Percentiles rank a stretch among this genome's conserved stretches.
phyloP scores from a whole-genome alignment of 2,888 invertebrate genomes.

The Sinodicranocentrus sp. region DNA sequence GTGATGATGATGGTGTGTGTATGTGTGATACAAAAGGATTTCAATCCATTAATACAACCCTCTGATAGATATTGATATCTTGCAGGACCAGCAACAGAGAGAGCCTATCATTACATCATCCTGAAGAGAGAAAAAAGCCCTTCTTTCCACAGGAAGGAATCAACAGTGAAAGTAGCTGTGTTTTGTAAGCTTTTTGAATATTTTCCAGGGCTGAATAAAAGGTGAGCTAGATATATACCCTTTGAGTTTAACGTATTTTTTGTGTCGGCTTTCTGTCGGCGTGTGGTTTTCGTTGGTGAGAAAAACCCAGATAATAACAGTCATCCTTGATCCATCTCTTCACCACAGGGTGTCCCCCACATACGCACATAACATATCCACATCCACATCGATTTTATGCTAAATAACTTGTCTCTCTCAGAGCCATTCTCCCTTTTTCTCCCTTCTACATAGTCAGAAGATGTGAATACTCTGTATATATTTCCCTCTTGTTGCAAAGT shows the following conservation, averaged over 20 bases:
- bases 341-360: slow-evolving; percentile 60
- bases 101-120: slow-evolving; percentile 43
- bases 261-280: slow-evolving; percentile 10
- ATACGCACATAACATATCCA: slow-evolving; percentile 42
- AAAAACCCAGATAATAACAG: slow-evolving; percentile 62
- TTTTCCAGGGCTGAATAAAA: too few species aligned
- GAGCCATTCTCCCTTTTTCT: slow-evolving; percentile 17
- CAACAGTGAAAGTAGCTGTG: slow-evolving; percentile 35
- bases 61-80: slow-evolving; percentile 73
- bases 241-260: not conserved
- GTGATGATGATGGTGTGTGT: slow-evolving; percentile 33
- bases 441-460: slow-evolving; percentile 5
- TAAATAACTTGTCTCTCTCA: slow-evolving; percentile 74
- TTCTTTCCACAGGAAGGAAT: not conserved
- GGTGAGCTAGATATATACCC: not conserved
- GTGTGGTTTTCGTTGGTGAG: slow-evolving; percentile 52
- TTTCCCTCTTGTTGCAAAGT: slow-evolving; percentile 32
- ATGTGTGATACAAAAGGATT: slow-evolving; percentile 53
- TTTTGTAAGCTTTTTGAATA: too few species aligned
- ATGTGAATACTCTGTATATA: slow-evolving; percentile 14
- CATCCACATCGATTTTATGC: slow-evolving; percentile 76
- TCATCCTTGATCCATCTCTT: slow-evolving; percentile 62
- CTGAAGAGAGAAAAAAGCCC: not conserved
- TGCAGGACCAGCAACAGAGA: not conserved
- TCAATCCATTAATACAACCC: slow-evolving; percentile 73